phyloP scores from a whole-genome alignment of 2,113 vertebrate species.

The Nettapus auritus region DNA sequence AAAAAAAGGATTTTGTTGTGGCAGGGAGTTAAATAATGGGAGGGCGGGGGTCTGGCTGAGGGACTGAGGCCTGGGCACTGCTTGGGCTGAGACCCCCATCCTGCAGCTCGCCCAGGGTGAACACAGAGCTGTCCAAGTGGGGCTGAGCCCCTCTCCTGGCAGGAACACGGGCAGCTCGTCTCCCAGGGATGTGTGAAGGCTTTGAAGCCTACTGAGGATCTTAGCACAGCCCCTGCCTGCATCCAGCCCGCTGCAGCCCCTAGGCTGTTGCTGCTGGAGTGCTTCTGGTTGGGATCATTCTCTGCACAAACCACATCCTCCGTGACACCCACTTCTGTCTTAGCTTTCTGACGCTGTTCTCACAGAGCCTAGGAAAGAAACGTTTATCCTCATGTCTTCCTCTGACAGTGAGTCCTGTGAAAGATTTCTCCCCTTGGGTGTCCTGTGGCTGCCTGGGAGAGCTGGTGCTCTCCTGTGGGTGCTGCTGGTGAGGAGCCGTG shows the following conservation, averaged over 20 bases:
- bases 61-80: neutral
- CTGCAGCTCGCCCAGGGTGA: neutral
- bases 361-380: neutral
- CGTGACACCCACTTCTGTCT: neutral
- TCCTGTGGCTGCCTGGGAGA: accelerated
- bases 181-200: neutral
- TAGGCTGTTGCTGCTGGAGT: neutral
- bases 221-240: neutral
- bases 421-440: neutral
- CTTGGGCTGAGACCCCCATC: neutral
- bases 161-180: neutral
- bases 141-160: neutral
- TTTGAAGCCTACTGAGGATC: neutral
- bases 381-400: neutral
- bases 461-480: neutral
- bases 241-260: neutral
- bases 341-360: neutral
- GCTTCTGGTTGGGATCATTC: slow-evolving; percentile 23
- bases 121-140: accelerated
- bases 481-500: neutral
- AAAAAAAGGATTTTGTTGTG: neutral
- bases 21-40: neutral
- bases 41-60: neutral
- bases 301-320: neutral
- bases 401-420: neutral